Evolutionary conservation across 2,797 vertebrate species (phyloP), one percentile per base, ranked within the genome.

Genomic region (Pseudochromis fuscus): DNA sequence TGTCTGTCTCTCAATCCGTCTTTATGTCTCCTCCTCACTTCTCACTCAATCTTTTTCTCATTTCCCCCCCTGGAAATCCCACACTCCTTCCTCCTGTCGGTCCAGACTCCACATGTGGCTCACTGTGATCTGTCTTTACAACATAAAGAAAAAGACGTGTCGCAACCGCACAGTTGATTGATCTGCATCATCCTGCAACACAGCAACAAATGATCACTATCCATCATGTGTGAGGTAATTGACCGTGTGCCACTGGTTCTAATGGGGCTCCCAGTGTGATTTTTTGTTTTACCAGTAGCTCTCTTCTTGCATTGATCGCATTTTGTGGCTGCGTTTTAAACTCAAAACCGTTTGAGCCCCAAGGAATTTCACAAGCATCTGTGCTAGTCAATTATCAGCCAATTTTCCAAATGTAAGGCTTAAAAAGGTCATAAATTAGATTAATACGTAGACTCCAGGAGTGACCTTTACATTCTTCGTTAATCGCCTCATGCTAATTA

Each of bases 381-480:
- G 56, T 31, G 61, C 44, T 24, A 31, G 56, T 75, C 45, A 65
- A 77, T 85, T 67, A 83, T 76, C 56, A 61, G 62, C 38, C 28
- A 56, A 50, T 77, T 82, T 80, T 15, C 59, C 30, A 58, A 28
- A 50, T 25, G 51, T 13, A 11, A 59, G 49, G 38, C 51, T 67
- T 50, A 48, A 81, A 82, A 85, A 85, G 78, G 63, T 80, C 83
- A 85, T 66, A 33, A 64, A 86, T 81, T 67, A 65, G 35, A 78
- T 74, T 71, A 72, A 72, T 60, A 46, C 15, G 55, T 8, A 42
- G 25, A 86, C 44, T 79, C 56, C 33, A 27, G 50, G n/a, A 30
- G 42, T 76, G 68, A 80, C 81, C 69, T 89, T 89, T 74, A 55
- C n/a, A 55, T 80, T 75, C 62, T 60, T 42, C 69, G 56, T 63